phyloP scores from a whole-genome alignment of 2,113 vertebrate species.

The Odocoileus virginianus region DNA sequence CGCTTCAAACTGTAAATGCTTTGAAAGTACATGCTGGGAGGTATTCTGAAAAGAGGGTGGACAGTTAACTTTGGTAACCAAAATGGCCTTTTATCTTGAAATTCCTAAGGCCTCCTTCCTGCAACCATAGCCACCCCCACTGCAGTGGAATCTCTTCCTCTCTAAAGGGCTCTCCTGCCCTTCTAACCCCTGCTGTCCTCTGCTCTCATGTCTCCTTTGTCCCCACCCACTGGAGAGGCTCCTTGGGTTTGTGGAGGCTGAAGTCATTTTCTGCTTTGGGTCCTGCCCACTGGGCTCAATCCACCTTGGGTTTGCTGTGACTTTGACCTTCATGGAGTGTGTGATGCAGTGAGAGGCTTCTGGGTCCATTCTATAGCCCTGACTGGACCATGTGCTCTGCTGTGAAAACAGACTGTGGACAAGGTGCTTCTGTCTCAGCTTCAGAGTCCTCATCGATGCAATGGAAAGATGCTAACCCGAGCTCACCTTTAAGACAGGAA shows the following conservation, averaged over 20 bases:
- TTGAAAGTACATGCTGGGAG: not conserved
- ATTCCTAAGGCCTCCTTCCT: not conserved
- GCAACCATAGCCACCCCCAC: not conserved
- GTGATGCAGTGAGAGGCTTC: not conserved
- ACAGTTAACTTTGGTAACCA: not conserved
- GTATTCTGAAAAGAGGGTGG: not conserved
- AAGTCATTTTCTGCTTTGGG: not conserved
- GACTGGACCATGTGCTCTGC: not conserved
- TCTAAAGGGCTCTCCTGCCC: not conserved
- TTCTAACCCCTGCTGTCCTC: not conserved
- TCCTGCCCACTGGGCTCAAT: not conserved
- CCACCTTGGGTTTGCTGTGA: not conserved
- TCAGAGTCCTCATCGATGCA: not conserved
- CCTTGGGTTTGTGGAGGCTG: not conserved
- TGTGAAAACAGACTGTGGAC: not conserved
- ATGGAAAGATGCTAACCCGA: not conserved
- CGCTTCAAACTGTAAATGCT: not conserved
- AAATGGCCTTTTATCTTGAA: not conserved
- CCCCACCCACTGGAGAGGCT: not conserved
- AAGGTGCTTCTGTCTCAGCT: not conserved
- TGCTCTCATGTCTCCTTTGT: accelerated
- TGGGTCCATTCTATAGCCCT: too few relatives aligned
- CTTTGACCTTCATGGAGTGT: not conserved
- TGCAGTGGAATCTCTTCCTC: not conserved
- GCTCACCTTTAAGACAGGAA: not conserved